These are phyloP conservation scores for Melanotaenia boesemani DNA, from an alignment of 2,797 vertebrate species.

Conservation along the genomic window DNA sequence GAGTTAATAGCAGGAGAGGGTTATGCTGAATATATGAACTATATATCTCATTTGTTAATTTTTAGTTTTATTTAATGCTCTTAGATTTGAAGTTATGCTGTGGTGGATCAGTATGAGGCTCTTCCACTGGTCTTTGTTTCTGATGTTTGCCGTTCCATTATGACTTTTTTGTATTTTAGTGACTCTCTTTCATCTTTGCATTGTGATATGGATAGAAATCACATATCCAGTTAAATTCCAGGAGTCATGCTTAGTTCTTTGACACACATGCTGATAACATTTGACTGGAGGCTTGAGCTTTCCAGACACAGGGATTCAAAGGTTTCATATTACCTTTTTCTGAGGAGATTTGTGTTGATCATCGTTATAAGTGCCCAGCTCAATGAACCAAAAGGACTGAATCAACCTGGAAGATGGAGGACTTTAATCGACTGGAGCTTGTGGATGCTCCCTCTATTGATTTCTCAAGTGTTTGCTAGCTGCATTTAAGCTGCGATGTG, in stretches of 20 bases:
- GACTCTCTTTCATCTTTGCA: neutral
- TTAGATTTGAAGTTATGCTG: neutral
- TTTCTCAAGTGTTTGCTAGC: neutral
- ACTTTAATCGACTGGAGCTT: neutral
- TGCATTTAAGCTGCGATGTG: conserved; percentile 5
- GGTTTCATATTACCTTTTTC: neutral
- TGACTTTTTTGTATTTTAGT: neutral
- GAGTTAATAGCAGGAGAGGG: neutral
- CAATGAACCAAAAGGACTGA: neutral
- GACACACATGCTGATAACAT: neutral
- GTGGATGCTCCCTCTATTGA: neutral
- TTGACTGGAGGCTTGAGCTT: neutral
- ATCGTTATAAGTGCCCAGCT: neutral
- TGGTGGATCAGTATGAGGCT: neutral
- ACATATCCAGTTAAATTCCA: neutral
- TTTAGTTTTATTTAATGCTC: neutral
- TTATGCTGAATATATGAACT: neutral
- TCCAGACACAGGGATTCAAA: neutral
- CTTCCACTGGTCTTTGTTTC: neutral
- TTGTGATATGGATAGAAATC: neutral
- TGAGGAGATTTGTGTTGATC: neutral
- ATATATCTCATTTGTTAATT: neutral
- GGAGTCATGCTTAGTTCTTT: conserved; percentile 3
- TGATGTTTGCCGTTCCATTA: neutral
- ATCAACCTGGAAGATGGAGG: neutral